Conservation (phyloP, 2,797 vertebrate genomes). For the Leptoclinus maculatus region DNA sequence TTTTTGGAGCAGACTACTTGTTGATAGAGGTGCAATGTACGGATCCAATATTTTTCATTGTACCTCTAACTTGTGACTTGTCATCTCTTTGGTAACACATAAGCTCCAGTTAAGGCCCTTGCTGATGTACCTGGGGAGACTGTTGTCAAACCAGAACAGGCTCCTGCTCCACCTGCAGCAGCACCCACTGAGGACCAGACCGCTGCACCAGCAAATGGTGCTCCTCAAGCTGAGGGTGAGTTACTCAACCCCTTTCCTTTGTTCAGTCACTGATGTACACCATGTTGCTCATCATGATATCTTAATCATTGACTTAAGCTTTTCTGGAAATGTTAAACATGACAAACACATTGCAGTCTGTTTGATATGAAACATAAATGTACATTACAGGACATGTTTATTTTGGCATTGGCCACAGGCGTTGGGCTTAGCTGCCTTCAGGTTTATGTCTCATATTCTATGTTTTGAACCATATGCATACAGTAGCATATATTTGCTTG, state of each 20-base stretch:
- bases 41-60: not conserved
- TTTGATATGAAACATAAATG: not conserved
- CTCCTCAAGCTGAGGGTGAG: constrained; percentile 64
- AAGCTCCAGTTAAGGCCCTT: constrained; percentile 43
- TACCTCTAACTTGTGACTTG: constrained; percentile 25
- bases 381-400: not conserved
- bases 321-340: constrained; percentile 1
- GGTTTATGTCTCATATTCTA: not conserved
- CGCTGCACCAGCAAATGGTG: constrained; percentile 28
- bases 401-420: not conserved
- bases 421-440: not conserved
- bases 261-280: not conserved
- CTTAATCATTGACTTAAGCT: not conserved
- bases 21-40: not conserved
- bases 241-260: not conserved
- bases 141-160: constrained; percentile 12
- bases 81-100: constrained; percentile 22
- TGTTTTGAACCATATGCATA: not conserved
- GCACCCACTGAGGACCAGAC: constrained; percentile 33
- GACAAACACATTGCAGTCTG: not conserved
- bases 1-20: not conserved
- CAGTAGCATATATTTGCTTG: not conserved
- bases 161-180: constrained; percentile 25
- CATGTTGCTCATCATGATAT: not conserved
- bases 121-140: constrained; percentile 36